Percentiles rank a stretch among this genome's conserved stretches.
phyloP scores from a whole-genome alignment of 2,797 vertebrate species.

The Falco concolor region DNA sequence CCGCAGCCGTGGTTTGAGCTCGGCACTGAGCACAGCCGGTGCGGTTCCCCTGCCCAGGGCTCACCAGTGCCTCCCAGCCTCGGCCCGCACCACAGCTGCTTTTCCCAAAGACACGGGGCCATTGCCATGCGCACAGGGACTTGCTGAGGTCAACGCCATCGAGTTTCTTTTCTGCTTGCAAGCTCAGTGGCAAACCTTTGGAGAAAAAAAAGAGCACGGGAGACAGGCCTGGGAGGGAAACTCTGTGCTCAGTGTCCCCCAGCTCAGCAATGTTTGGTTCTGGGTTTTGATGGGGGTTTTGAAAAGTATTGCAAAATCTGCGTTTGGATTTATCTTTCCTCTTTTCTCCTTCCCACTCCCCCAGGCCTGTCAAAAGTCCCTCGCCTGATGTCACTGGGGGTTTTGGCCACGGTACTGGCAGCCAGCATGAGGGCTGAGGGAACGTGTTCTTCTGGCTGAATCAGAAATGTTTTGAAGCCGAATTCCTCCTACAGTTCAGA shows the following conservation, averaged over 20 bases:
- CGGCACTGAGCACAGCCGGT: background rate
- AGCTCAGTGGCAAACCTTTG: background rate
- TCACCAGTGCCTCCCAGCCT: background rate
- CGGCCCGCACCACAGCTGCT: background rate
- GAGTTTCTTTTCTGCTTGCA: background rate
- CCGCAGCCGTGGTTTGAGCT: background rate
- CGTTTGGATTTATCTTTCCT: background rate
- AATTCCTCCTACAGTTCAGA: background rate
- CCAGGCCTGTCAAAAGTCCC: background rate
- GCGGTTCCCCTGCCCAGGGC: background rate
- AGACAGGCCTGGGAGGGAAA: background rate
- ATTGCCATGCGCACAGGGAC: background rate
- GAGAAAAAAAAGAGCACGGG: background rate
- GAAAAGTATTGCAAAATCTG: conserved; percentile 16
- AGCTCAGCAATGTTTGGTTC: background rate
- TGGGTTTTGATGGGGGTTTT: background rate
- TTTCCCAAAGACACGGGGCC: background rate
- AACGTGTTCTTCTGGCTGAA: background rate
- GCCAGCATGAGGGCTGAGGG: background rate
- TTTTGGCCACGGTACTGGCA: background rate
- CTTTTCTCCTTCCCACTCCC: background rate
- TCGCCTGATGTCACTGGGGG: background rate
- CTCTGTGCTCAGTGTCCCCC: background rate
- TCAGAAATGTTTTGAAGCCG: background rate
- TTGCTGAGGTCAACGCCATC: background rate